phyloP scores from a whole-genome alignment of 2,888 invertebrate species.

The Sturmia bella region DNA sequence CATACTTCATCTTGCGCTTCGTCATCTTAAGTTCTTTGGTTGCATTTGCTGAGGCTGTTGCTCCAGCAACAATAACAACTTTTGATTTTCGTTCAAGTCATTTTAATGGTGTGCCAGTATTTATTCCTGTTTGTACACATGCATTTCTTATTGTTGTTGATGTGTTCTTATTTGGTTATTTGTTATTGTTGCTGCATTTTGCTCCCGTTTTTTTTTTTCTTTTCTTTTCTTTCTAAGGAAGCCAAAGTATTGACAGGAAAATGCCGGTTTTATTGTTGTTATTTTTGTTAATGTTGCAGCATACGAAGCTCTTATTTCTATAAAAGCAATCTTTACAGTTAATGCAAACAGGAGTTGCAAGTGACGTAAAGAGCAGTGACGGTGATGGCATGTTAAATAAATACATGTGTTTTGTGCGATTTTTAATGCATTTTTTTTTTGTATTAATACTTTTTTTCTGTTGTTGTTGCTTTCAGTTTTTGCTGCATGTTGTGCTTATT shows the following conservation, averaged over 20 bases:
- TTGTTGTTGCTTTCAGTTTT: constrained; percentile 58
- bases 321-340: constrained; percentile 49
- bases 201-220: constrained; percentile 12
- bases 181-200: constrained; percentile 54
- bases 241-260: constrained; percentile 72
- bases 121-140: constrained; percentile 48
- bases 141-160: constrained; percentile 25
- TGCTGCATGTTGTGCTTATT: constrained; percentile 55
- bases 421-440: constrained; percentile 55
- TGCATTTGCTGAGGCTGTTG: constrained; percentile 34
- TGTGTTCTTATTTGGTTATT: constrained; percentile 52
- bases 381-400: constrained; percentile 42
- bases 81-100: constrained; percentile 56
- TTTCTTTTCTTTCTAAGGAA: constrained; percentile 45
- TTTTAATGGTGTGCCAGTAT: constrained; percentile 60
- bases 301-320: constrained; percentile 45
- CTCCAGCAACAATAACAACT: constrained; percentile 51
- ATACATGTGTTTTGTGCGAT: constrained; percentile 44
- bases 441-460: constrained; percentile 64
- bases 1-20: constrained; percentile 33
- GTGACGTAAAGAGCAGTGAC: neutral
- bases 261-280: constrained; percentile 49
- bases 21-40: constrained; percentile 42
- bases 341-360: constrained; percentile 20
- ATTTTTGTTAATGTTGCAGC: constrained; percentile 32